Conservation (phyloP, 2,797 vertebrate species). For the Eleutherodactylus coqui region DNA sequence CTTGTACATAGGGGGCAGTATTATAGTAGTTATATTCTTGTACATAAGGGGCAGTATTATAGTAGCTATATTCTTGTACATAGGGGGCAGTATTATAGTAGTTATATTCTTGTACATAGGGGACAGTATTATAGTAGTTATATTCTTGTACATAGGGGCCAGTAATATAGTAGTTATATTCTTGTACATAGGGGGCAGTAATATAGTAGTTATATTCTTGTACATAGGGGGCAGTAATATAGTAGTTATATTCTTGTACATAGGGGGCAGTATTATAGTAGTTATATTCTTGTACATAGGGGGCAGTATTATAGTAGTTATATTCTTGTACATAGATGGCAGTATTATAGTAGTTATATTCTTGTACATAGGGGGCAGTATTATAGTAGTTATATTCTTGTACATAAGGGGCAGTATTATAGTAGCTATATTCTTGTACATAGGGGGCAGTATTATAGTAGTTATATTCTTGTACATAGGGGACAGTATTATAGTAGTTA, state of each 20-base stretch:
- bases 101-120: neutral
- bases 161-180: constrained; percentile 5
- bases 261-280: neutral
- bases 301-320: neutral
- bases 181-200: neutral
- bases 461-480: constrained; percentile 6
- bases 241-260: neutral
- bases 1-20: neutral
- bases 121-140: neutral
- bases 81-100: neutral
- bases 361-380: neutral
- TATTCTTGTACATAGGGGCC: neutral
- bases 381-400: neutral
- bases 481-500: neutral
- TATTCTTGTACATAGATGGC: neutral
- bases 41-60: constrained; percentile 3
- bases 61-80: neutral
- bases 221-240: too few relatives aligned
- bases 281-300: neutral
- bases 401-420: neutral
- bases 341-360: constrained; percentile 3
- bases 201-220: constrained; percentile 4
- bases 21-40: neutral
- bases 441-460: neutral
- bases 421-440: neutral